Evolutionary conservation across 2,113 vertebrate species (phyloP).

Genomic region (Isurus oxyrinchus): DNA sequence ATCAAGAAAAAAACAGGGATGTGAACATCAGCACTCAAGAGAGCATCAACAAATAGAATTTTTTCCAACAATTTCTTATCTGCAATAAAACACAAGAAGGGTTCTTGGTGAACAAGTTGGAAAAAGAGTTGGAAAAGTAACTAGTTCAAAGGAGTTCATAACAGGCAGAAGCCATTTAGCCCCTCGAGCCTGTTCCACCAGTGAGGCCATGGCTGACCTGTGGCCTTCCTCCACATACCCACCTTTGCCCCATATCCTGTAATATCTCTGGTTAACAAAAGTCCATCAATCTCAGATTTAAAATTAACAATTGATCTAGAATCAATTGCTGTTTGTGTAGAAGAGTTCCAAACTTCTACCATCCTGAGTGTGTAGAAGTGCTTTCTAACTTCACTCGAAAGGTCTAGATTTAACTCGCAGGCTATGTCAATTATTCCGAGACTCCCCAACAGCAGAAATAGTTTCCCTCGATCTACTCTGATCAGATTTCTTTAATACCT

Average conservation of each 20-base stretch:
- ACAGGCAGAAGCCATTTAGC: background rate
- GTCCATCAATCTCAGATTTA: background rate
- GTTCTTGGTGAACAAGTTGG: background rate
- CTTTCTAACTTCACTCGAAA: background rate
- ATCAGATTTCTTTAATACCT: background rate
- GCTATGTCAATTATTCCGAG: no score
- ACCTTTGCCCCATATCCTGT: background rate
- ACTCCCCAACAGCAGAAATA: background rate
- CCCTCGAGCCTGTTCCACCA: background rate
- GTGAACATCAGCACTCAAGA: background rate
- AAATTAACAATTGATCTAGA: background rate
- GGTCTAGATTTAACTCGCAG: no score
- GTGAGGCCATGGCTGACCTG: no score
- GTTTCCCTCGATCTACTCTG: background rate
- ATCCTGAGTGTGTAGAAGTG: background rate
- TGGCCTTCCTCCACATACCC: no score
- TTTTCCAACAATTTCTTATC: background rate
- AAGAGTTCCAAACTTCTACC: background rate
- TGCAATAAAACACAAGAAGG: background rate
- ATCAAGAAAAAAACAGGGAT: constrained; percentile 9
- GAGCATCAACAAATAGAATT: background rate
- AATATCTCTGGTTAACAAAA: background rate
- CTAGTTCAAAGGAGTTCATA: background rate
- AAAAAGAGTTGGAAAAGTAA: background rate
- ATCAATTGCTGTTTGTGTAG: background rate